Base-by-base conservation (phyloP, 1,140 invertebrate genomes). In the Octopus sinensis region DNA sequence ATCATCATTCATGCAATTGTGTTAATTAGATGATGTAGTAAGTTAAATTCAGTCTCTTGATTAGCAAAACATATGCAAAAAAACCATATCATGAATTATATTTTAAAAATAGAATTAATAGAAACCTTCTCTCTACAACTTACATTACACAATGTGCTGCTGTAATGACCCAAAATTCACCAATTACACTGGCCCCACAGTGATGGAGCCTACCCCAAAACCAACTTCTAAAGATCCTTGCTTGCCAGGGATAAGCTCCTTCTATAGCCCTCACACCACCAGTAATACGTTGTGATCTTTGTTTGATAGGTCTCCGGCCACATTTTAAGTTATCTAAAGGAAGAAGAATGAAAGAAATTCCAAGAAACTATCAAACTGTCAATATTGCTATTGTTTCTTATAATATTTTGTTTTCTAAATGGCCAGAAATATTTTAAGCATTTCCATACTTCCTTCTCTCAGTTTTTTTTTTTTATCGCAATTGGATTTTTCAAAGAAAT, bases 91-190 rank as follows among this genome's bases (percentile, higher is more conserved):
- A 43, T 43, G 0, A 1, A 43, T 43, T 2, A 43, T 43, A 43
- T 43, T 2, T 2, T 43, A 43, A 43, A 43, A 43, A 43, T n/a
- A 43, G 30, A 2, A 43, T 43, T 43, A 43, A 43, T 0, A 0
- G n/a, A 43, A 43, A 43, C 2, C 30, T 43, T 43, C 30, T 43
- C 30, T 2, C 30, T 43, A 2, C 0, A 51, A 81, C 80, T 81
- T 81, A 76, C 80, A 23, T 23, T n/a, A 76, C 76, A 53, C 80
- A 76, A 43, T 81, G 80, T 54, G 80, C 80, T 4, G 80, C 80
- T 5, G 71, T 54, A 6, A 81, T 6, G 12, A 81, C 2, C 80
- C 80, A 81, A 4, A 6, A 54, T 17, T 81, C 80, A 30, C 12
- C 54, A 6, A 81, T 23, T 13, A 81, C 56, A 23, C 52, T 54